Conservation (phyloP, 2,888 invertebrate species). For the Notodonta ziczac region DNA sequence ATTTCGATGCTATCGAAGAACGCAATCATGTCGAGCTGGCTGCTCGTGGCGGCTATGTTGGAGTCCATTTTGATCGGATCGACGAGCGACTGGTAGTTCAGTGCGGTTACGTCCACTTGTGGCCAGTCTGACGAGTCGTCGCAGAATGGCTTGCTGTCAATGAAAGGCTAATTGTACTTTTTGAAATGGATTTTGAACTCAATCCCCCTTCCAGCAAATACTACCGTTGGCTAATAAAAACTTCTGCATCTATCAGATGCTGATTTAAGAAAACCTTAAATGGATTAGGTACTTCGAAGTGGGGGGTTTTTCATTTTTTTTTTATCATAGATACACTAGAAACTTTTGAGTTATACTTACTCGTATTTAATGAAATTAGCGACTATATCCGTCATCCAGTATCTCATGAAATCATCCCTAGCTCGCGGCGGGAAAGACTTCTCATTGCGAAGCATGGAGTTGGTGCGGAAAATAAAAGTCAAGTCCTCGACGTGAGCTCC, state of each 20-base stretch:
- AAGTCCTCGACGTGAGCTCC: slow-evolving; percentile 71
- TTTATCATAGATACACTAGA: background rate
- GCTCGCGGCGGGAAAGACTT: slow-evolving; percentile 21
- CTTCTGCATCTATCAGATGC: background rate
- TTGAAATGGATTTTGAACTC: no score
- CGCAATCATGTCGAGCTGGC: slow-evolving; percentile 22
- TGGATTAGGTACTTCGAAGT: background rate
- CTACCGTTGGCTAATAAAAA: background rate
- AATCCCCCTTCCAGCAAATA: background rate
- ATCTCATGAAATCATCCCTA: slow-evolving; percentile 36
- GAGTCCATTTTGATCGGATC: slow-evolving; percentile 17
- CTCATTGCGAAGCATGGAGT: slow-evolving; percentile 20
- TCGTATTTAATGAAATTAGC: slow-evolving; percentile 36
- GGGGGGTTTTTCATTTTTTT: no score
- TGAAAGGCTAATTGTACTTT: background rate
- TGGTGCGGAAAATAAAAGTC: slow-evolving; percentile 59
- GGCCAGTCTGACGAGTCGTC: slow-evolving; percentile 17
- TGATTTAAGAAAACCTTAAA: background rate
- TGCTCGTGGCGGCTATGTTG: slow-evolving; percentile 16
- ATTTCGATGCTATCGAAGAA: slow-evolving; percentile 30
- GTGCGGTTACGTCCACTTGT: slow-evolving; percentile 4
- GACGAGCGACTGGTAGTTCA: slow-evolving; percentile 26
- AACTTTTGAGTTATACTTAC: slow-evolving; percentile 18
- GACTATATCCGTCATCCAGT: slow-evolving; percentile 32
- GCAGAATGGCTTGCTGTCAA: slow-evolving; percentile 24